Evolutionary conservation across 2,113 vertebrate species (phyloP).

Genomic region (Pseudopodoces humilis): DNA sequence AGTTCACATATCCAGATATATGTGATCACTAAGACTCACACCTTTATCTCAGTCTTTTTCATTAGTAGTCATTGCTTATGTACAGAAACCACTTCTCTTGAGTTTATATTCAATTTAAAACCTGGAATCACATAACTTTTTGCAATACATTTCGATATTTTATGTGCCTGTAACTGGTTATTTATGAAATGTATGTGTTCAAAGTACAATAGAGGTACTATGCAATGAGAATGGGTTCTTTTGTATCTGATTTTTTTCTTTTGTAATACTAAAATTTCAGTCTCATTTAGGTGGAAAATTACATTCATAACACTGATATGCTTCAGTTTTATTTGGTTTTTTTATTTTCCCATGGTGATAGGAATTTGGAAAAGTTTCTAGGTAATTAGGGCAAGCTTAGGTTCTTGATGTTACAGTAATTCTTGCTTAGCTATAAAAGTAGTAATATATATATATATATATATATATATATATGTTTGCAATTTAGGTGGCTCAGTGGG

Average conservation of each 20-base stretch:
- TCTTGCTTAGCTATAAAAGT: not conserved
- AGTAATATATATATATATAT: too few relatives aligned
- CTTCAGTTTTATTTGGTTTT: not conserved
- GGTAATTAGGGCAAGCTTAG: not conserved
- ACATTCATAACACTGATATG: accelerated
- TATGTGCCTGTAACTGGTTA: not conserved
- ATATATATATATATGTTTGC: not conserved
- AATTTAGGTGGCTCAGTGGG: not conserved
- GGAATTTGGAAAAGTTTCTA: not conserved
- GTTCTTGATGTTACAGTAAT: not conserved
- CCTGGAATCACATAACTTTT: not conserved
- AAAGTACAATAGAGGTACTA: not conserved
- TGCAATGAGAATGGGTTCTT: not conserved
- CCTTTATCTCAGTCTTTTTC: not conserved
- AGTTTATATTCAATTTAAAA: not conserved
- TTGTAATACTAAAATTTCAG: not conserved
- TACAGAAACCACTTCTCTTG: not conserved
- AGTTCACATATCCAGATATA: not conserved
- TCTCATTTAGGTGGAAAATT: not conserved
- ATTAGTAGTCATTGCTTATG: not conserved
- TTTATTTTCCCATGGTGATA: not conserved
- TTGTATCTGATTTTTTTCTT: not conserved
- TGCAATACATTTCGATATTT: not conserved
- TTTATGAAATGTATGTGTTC: not conserved
- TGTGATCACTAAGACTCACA: not conserved